Conservation (phyloP, 2,797 vertebrate species). For the Molossus alvarezi region DNA sequence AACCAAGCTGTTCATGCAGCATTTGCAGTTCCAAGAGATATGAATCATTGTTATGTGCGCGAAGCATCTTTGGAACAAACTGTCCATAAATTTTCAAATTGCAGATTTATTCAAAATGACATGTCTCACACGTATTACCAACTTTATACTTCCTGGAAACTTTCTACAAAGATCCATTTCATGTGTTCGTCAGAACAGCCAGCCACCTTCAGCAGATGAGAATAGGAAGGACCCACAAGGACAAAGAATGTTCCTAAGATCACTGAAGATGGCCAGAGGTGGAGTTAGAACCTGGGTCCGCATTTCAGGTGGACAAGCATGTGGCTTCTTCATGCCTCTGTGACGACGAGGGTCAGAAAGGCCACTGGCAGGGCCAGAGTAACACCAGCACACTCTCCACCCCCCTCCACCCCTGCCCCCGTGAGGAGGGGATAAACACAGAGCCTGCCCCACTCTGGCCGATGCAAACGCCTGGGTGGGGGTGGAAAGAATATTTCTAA, state of each 20-base stretch:
- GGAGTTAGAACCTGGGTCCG: background rate
- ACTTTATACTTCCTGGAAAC: slow-evolving; percentile 75
- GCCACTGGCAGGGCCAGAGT: background rate
- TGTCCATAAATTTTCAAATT: slow-evolving; percentile 81
- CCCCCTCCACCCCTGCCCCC: too few species aligned
- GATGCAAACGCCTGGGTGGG: background rate
- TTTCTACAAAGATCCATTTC: slow-evolving; percentile 63
- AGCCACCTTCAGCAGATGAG: background rate
- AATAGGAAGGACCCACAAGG: background rate
- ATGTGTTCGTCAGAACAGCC: slow-evolving; percentile 24
- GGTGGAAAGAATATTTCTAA: slow-evolving; percentile 30
- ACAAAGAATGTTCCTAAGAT: background rate
- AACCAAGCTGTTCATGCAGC: slow-evolving; percentile 68
- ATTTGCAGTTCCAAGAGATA: slow-evolving; percentile 71
- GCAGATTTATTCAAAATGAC: slow-evolving; percentile 77
- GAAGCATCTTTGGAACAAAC: slow-evolving; percentile 80
- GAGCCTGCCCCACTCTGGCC: background rate
- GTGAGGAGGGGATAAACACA: background rate
- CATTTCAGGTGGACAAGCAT: background rate
- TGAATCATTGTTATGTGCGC: slow-evolving; percentile 79
- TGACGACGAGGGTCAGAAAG: background rate
- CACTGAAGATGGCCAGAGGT: background rate
- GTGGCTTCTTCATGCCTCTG: background rate
- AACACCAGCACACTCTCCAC: background rate
- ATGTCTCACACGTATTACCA: slow-evolving; percentile 72